A percentile compares a stretch with the other conserved stretches of the same genome.
Conservation (phyloP, 2,888 invertebrate species). For the Laspeyria flexula region DNA sequence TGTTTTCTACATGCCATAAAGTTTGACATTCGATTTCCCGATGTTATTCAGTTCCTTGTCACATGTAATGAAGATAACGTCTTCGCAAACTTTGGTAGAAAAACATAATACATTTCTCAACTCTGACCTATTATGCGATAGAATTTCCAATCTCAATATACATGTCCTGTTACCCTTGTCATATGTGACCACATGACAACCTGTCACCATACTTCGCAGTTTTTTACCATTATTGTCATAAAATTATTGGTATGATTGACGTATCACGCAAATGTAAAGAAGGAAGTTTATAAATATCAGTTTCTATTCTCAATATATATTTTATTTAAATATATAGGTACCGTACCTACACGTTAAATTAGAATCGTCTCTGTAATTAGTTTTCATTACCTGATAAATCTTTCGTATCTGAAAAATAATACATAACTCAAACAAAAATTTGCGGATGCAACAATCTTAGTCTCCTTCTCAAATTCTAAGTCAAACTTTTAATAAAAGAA, state of each 20-base stretch:
- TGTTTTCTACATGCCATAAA: background rate
- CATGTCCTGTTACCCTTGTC: constrained; percentile 62
- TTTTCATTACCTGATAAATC: too few species aligned
- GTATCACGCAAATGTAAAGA: background rate
- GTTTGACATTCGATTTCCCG: constrained; percentile 22
- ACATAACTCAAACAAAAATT: too few species aligned
- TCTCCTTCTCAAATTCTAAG: too few species aligned
- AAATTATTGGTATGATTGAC: constrained; percentile 17
- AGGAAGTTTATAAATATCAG: background rate
- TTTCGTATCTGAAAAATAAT: too few species aligned
- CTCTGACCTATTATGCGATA: constrained; percentile 50
- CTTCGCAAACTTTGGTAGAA: constrained; percentile 18
- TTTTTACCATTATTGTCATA: constrained; percentile 38
- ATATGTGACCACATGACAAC: constrained; percentile 56
- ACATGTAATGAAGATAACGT: constrained; percentile 16
- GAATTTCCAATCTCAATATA: constrained; percentile 46
- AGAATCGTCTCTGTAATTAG: too few species aligned
- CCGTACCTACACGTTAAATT: too few species aligned
- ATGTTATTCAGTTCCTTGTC: constrained; percentile 13
- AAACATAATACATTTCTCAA: constrained; percentile 27
- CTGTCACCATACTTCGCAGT: constrained; percentile 44
- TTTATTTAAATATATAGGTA: too few species aligned
- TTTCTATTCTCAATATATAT: too few species aligned
- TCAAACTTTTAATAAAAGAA: too few species aligned
- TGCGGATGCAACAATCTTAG: too few species aligned